Evolutionary conservation across 2,888 invertebrate species (phyloP).

Genomic region (Brenthis daphne): DNA sequence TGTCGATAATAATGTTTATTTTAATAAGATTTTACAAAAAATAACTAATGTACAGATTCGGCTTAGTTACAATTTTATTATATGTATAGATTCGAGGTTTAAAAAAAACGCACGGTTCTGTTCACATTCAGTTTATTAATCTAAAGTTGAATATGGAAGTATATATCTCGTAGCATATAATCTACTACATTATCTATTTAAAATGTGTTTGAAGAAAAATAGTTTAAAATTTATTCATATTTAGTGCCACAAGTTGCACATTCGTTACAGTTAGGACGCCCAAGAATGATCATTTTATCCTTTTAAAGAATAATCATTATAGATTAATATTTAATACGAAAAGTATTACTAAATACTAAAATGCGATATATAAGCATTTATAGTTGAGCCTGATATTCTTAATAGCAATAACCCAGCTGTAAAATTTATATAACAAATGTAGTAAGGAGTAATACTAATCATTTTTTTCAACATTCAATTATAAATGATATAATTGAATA

Average conservation of each 20-base stretch:
- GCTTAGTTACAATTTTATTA: no score
- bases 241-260: slow-evolving; percentile 17
- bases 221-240: slow-evolving; percentile 5
- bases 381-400: neutral
- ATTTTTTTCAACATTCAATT: neutral
- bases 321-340: neutral
- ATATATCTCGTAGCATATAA: slow-evolving; percentile 1
- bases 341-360: neutral
- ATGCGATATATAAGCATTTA: neutral
- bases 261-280: neutral
- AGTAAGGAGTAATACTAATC: neutral
- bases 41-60: no score
- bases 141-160: slow-evolving; percentile 1
- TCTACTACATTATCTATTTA: slow-evolving; percentile 1
- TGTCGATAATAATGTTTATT: no score
- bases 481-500: neutral
- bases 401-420: slow-evolving; percentile 1
- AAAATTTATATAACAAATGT: neutral
- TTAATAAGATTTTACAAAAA: no score
- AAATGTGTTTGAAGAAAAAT: neutral
- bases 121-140: slow-evolving; percentile 14
- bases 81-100: no score
- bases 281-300: neutral
- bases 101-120: neutral
- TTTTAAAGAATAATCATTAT: no score